Conservation (phyloP, 2,888 invertebrate genomes). For the Lomographa bimaculata region DNA sequence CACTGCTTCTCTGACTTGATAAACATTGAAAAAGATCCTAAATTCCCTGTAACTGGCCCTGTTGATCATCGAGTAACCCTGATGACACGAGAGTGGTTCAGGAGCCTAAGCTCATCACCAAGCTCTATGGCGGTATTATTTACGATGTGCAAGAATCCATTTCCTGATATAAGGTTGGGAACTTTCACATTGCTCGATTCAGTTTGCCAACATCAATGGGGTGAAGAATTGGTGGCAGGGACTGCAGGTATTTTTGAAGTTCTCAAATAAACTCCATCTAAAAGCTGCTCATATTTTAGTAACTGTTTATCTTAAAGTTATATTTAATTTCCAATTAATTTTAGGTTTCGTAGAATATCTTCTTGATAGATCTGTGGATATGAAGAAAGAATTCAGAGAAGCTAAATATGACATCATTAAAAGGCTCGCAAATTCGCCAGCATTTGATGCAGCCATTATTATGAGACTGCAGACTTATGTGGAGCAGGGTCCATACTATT, state of each 20-base stretch:
- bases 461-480: conserved; percentile 87
- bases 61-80: conserved; percentile 72
- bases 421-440: conserved; percentile 80
- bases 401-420: conserved; percentile 89
- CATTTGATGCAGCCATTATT: conserved; percentile 85
- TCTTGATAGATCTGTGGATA: conserved; percentile 88
- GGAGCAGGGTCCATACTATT: conserved; percentile 90
- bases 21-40: conserved; percentile 64
- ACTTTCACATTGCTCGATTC: conserved; percentile 86
- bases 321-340: no score
- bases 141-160: conserved; percentile 89
- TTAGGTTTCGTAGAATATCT: conserved; percentile 90
- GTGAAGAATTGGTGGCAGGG: conserved; percentile 87
- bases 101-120: conserved; percentile 60
- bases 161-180: conserved; percentile 89
- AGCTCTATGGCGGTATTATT: conserved; percentile 85
- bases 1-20: conserved; percentile 85
- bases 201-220: conserved; percentile 90
- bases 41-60: conserved; percentile 58
- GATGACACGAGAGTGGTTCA: conserved; percentile 80
- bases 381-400: conserved; percentile 88
- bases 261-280: no score
- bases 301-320: no score
- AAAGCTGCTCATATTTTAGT: no score
- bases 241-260: conserved; percentile 82